Conservation (phyloP, 2,888 invertebrate genomes). For the Bimastos eiseni region DNA sequence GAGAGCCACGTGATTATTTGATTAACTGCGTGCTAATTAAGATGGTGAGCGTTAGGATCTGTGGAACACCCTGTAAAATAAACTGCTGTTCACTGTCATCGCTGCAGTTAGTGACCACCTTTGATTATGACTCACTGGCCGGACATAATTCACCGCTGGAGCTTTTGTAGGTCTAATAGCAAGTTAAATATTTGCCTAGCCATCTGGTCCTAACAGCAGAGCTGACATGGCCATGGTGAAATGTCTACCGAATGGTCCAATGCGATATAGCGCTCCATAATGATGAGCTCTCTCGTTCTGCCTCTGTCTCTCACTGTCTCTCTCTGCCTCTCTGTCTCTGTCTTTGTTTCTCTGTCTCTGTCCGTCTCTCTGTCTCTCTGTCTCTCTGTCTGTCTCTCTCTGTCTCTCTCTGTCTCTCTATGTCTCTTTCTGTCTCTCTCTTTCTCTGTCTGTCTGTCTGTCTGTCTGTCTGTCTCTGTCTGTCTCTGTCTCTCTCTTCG, state of each 20-base stretch:
- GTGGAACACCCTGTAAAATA: background rate
- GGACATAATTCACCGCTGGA: background rate
- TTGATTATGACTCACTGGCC: background rate
- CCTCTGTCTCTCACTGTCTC: background rate
- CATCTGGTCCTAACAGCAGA: background rate
- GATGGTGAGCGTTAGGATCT: background rate
- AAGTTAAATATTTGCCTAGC: background rate
- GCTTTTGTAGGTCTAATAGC: background rate
- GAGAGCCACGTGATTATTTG: background rate
- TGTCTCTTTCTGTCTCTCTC: no score
- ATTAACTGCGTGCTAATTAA: background rate
- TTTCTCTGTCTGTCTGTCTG: background rate
- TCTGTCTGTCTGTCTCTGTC: background rate
- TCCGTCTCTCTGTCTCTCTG: background rate
- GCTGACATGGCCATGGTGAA: background rate
- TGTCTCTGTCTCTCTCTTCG: background rate
- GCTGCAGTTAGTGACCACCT: background rate
- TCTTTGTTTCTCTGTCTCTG: background rate
- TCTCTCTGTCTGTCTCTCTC: no score
- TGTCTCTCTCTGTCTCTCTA: no score
- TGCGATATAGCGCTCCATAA: background rate
- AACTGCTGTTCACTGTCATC: slow-evolving; percentile 1
- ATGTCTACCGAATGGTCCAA: background rate
- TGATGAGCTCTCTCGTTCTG: background rate
- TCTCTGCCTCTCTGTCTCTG: background rate